Base-by-base conservation (phyloP, 2,113 vertebrate genomes). In the Salvelinus fontinalis region DNA sequence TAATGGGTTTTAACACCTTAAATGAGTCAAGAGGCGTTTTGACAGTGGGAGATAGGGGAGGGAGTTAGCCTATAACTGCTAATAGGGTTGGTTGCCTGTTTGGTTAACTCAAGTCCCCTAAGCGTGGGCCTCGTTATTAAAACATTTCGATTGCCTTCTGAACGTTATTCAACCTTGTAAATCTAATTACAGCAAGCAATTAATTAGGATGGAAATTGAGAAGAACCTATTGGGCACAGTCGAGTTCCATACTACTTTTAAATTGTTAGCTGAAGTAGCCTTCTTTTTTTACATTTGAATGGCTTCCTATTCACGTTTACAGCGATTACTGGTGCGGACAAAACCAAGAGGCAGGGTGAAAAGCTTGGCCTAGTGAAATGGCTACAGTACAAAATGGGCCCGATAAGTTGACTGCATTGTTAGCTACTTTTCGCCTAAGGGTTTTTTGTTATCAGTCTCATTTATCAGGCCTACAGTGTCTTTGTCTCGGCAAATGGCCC, bases 401-500 rank as follows among this genome's bases (percentile, higher is more conserved):
- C 88, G 91, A 90, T 91, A 90, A 92, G 89, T 92, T 93, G 92
- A 89, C 92, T 92, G 90, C 92, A 95, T 94, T 94, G 93, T 94
- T 91, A 91, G 31, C 16, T 29, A 39, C 94, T 93, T 94, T 92
- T 93, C 91, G 80, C 90, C 93, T 89, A 89, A 83, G 90, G 93
- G 93, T 89, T 93, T 84, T 95, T 95, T 95, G 94, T 95, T 95
- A 93, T 95, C 95, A 82, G 91, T 91, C 94, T 94, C 95, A 94
- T 94, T 95, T 95, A 95, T 95, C 95, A 92, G 94, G 90, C 94
- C 92, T 92, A 93, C 93, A 93, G 91, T 91, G 85, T 34, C 95
- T 95, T 96, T 96, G 95, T 96, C 93, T 94, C 93, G 89, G 91
- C 93, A 93, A 95, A 95, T 94, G 94, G 95, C 92, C 93, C 92